phyloP scores from a whole-genome alignment of 2,113 vertebrate species.

The Diadophis punctatus region DNA sequence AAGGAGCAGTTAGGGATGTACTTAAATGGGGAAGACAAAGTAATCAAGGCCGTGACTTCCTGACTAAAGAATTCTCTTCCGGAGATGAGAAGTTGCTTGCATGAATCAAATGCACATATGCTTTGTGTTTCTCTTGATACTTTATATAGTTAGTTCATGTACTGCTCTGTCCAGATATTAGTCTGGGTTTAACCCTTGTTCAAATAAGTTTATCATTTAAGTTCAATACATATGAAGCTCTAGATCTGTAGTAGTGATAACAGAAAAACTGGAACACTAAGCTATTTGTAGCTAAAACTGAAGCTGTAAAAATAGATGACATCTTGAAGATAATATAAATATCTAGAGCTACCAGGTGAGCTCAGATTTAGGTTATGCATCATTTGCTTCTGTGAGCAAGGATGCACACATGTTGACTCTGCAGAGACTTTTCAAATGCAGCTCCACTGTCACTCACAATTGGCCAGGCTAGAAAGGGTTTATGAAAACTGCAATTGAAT shows the following conservation, averaged over 20 bases:
- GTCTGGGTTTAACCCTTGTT: background rate
- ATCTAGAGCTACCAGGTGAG: background rate
- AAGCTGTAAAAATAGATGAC: background rate
- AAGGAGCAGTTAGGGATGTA: slow-evolving; percentile 82
- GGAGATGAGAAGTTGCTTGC: slow-evolving; percentile 52
- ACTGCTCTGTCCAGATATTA: background rate
- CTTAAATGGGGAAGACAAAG: slow-evolving; percentile 79
- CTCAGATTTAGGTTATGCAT: background rate
- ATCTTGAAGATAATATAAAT: background rate
- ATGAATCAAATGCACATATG: slow-evolving; percentile 7
- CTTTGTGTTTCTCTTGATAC: slow-evolving; percentile 15
- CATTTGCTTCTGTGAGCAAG: background rate
- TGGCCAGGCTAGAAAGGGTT: background rate
- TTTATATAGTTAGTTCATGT: background rate
- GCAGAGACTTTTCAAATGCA: background rate
- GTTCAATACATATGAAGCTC: background rate
- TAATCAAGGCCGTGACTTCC: slow-evolving; percentile 74
- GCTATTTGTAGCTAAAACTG: too few relatives aligned
- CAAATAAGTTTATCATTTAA: background rate
- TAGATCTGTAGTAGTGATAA: background rate
- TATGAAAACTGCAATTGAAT: background rate
- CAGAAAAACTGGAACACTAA: background rate
- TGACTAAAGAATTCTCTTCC: slow-evolving; percentile 69
- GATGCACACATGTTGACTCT: background rate
- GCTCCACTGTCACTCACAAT: background rate